Evolutionary conservation across 1,140 invertebrate genomes (phyloP), one percentile per base, ranked within the genome.

Genomic region (Chironomus tepperi): DNA sequence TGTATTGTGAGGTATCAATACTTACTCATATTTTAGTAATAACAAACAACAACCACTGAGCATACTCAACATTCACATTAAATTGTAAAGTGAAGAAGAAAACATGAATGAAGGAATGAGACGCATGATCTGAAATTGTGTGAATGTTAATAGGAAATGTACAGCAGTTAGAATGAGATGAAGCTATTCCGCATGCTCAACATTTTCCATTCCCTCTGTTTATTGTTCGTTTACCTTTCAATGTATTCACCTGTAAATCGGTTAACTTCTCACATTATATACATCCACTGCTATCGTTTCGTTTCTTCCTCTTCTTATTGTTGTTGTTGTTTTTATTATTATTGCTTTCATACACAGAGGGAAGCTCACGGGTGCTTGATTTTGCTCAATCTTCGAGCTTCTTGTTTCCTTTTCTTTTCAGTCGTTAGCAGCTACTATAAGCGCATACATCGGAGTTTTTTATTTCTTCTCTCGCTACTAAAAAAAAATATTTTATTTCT

Each of bases 361-460:
- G 65, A 70, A 70, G 65, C 65, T 70, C 65, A 70, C 65, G 65
- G 65, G 65, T 70, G 65, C 65, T 70, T 70, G 65, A 70, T 70
- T 70, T 70, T 70, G 65, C 65, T 70, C 65, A 70, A 70, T 70
- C 65, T 70, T 70, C 65, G 65, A 70, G 65, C 65, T 70, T 70
- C 65, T 70, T 70, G 65, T 70, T 70, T 70, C 65, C 65, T 70
- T 70, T 70, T 70, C 65, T 70, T 70, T 70, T 70, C 65, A 70
- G 65, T 70, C 65, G 65, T 18, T 21, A 70, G 16, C 47, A 57
- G 47, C 47, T 57, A 57, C 47, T 57, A n/a, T 57, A 57, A n/a
- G n/a, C 47, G 12, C n/a, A n/a, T 57, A 57, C 47, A 57, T 57
- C 47, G n/a, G 47, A 57, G 47, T 57, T 57, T n/a, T 57, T 57